Conservation (phyloP, 2,888 invertebrate species). For the Epicampocera succincta region DNA sequence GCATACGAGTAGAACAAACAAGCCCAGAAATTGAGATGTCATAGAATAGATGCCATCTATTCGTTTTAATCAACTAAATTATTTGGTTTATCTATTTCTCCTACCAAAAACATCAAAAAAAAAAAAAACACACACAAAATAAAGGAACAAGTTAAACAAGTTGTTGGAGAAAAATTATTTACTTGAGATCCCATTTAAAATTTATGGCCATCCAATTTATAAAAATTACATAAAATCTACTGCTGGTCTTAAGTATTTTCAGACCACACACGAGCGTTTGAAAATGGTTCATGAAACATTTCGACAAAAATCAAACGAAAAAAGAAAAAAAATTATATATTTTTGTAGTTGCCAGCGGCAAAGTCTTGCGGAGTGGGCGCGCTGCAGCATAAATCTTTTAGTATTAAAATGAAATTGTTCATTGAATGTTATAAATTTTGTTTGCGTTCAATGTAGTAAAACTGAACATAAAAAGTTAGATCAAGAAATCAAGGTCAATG, state of each 20-base stretch:
- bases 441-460: constrained; percentile 4
- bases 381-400: constrained; percentile 12
- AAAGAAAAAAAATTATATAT: too few species aligned
- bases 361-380: not conserved
- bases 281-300: too few species aligned
- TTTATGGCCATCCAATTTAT: constrained; percentile 23
- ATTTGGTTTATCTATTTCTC: constrained; percentile 18
- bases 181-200: constrained; percentile 35
- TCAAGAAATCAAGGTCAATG: too few species aligned
- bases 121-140: too few species aligned
- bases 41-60: not conserved
- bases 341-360: too few species aligned
- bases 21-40: too few species aligned
- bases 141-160: too few species aligned
- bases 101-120: not conserved
- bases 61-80: constrained; percentile 3
- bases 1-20: too few species aligned
- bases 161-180: constrained; percentile 23
- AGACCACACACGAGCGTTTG: too few species aligned
- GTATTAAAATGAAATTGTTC: constrained; percentile 11
- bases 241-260: too few species aligned
- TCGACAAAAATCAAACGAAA: too few species aligned
- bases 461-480: not conserved
- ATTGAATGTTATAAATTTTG: constrained; percentile 18
- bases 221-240: constrained; percentile 16